phyloP scores from a whole-genome alignment of 2,888 invertebrate species.

The Megamerina dolium region DNA sequence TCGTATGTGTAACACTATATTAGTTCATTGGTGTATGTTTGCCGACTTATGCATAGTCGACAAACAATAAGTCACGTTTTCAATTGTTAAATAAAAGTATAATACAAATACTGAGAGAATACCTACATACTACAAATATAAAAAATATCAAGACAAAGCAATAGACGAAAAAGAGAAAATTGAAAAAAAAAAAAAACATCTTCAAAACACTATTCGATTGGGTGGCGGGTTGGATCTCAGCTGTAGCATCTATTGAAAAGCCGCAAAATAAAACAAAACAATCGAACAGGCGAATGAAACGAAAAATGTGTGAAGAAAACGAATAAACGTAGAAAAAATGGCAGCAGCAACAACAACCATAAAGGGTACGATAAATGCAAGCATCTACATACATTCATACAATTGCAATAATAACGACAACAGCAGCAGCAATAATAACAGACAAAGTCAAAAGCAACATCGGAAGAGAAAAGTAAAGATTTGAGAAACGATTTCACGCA shows the following conservation, averaged over 20 bases:
- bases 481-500: conserved; percentile 14
- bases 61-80: conserved; percentile 16
- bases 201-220: no score
- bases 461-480: no score
- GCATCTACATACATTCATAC: background rate
- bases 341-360: background rate
- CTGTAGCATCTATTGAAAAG: no score
- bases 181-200: background rate
- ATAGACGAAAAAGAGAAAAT: background rate
- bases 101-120: no score
- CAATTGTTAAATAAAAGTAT: conserved; percentile 14
- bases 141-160: background rate
- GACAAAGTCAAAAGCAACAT: no score
- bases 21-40: no score
- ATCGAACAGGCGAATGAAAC: no score
- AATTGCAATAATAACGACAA: background rate
- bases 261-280: no score
- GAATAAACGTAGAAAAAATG: background rate
- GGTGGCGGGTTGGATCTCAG: no score
- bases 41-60: no score
- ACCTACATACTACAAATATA: background rate
- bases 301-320: background rate
- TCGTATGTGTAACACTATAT: no score
- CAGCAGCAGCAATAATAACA: no score
- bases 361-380: background rate